Conservation (phyloP, 2,888 invertebrate genomes). For the Tachystola acroxantha region DNA sequence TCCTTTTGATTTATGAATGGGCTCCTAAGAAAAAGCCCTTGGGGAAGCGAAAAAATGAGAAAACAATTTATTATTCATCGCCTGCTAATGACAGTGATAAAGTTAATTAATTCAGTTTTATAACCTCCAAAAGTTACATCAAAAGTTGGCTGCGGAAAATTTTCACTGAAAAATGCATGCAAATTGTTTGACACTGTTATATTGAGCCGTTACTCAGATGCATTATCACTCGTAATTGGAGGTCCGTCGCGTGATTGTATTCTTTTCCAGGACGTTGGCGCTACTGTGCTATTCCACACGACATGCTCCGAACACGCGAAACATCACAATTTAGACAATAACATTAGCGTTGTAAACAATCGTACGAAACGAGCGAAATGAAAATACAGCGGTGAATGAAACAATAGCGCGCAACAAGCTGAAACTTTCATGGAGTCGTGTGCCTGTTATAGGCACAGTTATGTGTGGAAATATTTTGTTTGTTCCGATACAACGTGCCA, state of each 20-base stretch:
- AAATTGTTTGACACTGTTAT: background rate
- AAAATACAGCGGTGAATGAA: slow-evolving; percentile 15
- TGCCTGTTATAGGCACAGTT: background rate
- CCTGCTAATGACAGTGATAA: slow-evolving; percentile 11
- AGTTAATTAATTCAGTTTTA: slow-evolving; percentile 6
- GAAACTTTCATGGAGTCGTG: slow-evolving; percentile 31
- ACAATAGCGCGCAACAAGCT: slow-evolving; percentile 32
- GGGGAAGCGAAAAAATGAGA: slow-evolving; percentile 14
- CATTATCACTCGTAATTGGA: no score
- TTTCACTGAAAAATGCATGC: background rate
- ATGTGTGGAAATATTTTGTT: slow-evolving; percentile 18
- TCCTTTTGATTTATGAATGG: slow-evolving; percentile 20
- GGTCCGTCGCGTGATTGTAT: no score
- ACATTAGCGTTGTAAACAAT: slow-evolving; percentile 5
- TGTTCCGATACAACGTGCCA: slow-evolving; percentile 12
- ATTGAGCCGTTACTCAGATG: no score
- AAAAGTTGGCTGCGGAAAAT: background rate
- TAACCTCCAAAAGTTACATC: background rate
- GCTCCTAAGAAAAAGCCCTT: slow-evolving; percentile 17
- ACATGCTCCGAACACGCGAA: slow-evolving; percentile 15
- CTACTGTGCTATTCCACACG: slow-evolving; percentile 1
- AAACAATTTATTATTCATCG: slow-evolving; percentile 14
- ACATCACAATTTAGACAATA: slow-evolving; percentile 1
- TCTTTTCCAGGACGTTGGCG: no score
- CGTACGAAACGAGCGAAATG: slow-evolving; percentile 2